Evolutionary conservation across 2,888 invertebrate species (phyloP).

Genomic region (Caenorhabditis imperialis): DNA sequence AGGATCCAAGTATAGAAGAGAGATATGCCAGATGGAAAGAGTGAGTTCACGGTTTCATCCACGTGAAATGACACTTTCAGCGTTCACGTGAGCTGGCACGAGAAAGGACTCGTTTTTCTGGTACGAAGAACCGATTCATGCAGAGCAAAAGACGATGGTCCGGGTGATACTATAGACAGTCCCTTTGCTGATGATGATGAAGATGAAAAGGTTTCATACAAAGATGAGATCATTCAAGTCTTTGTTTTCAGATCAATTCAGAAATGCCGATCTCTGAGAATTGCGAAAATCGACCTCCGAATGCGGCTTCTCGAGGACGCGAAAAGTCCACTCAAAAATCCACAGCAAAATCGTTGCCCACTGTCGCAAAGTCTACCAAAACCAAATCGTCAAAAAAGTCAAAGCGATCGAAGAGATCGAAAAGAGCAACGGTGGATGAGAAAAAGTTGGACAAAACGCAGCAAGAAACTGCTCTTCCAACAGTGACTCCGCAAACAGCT

Average conservation of each 20-base stretch:
- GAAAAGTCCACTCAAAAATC: no score
- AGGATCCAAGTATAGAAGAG: constrained; percentile 28
- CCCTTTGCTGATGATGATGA: constrained; percentile 20
- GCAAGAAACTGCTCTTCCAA: no score
- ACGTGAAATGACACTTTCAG: constrained; percentile 20
- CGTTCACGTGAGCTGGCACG: constrained; percentile 32
- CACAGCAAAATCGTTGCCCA: no score
- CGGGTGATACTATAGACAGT: constrained; percentile 34
- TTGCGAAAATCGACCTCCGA: not conserved
- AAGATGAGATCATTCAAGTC: no score
- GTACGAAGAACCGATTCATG: constrained; percentile 39
- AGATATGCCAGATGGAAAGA: constrained; percentile 34
- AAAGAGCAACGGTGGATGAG: no score
- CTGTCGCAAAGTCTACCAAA: no score
- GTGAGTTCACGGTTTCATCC: not conserved
- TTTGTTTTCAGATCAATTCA: constrained; percentile 39
- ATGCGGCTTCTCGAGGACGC: constrained; percentile 3
- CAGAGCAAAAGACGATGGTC: constrained; percentile 36
- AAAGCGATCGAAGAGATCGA: no score
- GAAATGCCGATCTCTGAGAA: constrained; percentile 33
- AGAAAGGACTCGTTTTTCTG: constrained; percentile 29
- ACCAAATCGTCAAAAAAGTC: no score
- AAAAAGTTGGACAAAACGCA: no score
- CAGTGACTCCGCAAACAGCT: no score
- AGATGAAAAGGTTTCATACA: constrained; percentile 4